phyloP scores from a whole-genome alignment of 2,888 invertebrate genomes.

The Trichogramma evanescens region DNA sequence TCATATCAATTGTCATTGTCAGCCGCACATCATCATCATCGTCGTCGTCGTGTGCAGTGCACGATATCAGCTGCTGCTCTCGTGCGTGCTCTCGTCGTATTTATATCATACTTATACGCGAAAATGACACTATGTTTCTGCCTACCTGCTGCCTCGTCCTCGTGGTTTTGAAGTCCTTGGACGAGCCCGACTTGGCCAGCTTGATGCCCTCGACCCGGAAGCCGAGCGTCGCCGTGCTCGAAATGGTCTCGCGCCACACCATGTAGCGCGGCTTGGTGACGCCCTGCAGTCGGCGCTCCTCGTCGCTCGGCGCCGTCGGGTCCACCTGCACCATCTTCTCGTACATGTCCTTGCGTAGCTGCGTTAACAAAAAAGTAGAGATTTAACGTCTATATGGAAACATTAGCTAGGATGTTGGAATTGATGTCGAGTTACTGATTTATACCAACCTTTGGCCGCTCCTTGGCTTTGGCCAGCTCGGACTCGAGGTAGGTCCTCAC shows the following conservation, averaged over 20 bases:
- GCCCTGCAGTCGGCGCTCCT: conserved; percentile 82
- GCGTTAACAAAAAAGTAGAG: background rate
- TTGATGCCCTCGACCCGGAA: conserved; percentile 94
- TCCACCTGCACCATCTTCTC: conserved; percentile 96
- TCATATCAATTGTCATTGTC: too few species aligned
- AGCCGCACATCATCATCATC: too few species aligned
- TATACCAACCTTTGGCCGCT: conserved; percentile 79
- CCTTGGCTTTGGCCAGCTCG: conserved; percentile 89
- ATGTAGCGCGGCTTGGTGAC: conserved; percentile 92
- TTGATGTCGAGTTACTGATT: background rate
- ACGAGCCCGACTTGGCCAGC: conserved; percentile 81
- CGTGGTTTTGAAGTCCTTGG: conserved; percentile 93
- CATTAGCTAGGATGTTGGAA: background rate
- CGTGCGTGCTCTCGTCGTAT: background rate
- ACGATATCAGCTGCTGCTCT: background rate
- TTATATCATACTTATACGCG: background rate
- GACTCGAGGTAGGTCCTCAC: conserved; percentile 92
- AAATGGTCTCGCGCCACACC: conserved; percentile 95
- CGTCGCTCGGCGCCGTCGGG: conserved; percentile 77
- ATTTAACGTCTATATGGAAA: background rate
- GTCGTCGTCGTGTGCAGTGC: too few species aligned
- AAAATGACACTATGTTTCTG: background rate
- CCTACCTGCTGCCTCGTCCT: conserved; percentile 69
- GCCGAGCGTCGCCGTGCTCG: conserved; percentile 92
- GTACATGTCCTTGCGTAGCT: conserved; percentile 76